phyloP scores from a whole-genome alignment of 1,140 invertebrate species.

The Drosophila rufa region DNA sequence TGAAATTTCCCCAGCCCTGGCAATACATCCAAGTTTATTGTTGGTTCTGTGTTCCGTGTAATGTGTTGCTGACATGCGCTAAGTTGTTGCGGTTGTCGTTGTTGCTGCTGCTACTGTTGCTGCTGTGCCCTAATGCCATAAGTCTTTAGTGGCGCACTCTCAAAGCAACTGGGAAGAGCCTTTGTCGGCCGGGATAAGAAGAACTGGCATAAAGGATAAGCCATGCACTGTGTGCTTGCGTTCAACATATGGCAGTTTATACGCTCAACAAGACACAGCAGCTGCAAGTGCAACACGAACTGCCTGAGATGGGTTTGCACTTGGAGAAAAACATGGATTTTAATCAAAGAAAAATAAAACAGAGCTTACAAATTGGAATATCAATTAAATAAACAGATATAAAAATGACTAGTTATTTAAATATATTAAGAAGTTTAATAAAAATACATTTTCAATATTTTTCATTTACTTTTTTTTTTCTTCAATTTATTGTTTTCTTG shows the following conservation, averaged over 20 bases:
- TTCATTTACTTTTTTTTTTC: no score
- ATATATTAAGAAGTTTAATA: no score
- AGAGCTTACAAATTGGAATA: not conserved
- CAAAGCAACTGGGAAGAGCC: conserved; percentile 46
- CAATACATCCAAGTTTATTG: conserved; percentile 22
- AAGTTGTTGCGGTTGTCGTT: conserved; percentile 49
- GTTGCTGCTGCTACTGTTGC: conserved; percentile 32
- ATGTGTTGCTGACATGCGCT: conserved; percentile 76
- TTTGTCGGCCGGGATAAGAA: conserved; percentile 37
- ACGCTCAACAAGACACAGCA: conserved; percentile 45
- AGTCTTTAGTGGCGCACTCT: conserved; percentile 60
- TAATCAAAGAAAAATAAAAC: no score
- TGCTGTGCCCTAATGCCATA: conserved; percentile 68
- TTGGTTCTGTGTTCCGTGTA: conserved; percentile 50
- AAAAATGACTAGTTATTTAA: no score
- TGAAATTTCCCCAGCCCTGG: conserved; percentile 9
- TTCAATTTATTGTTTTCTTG: not conserved
- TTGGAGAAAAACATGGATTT: no score
- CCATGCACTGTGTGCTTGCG: conserved; percentile 21
- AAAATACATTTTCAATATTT: no score
- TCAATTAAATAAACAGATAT: not conserved
- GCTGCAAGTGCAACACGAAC: conserved; percentile 38
- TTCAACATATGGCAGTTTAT: conserved; percentile 50
- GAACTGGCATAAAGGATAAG: conserved; percentile 30
- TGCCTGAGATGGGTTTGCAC: not conserved